A percentile compares a stretch with the other conserved stretches of the same genome.
Conservation (phyloP, 2,797 vertebrate genomes). For the Enteromius unitaeniatus region DNA sequence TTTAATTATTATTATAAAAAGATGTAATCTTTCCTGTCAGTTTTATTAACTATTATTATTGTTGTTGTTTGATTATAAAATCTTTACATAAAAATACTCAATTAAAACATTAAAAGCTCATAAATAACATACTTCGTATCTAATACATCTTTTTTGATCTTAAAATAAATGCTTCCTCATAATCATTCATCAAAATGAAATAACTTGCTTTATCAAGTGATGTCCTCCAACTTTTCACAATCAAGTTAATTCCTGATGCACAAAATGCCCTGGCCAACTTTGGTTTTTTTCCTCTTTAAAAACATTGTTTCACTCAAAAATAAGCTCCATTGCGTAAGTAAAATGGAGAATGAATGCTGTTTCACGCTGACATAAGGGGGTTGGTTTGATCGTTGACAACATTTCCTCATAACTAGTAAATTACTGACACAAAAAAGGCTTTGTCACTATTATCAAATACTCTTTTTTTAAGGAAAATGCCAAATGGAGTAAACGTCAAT, state of each 20-base stretch:
- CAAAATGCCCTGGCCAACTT: not conserved
- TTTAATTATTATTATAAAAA: not conserved
- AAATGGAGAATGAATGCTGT: not conserved
- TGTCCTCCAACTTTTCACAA: not conserved
- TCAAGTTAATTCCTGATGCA: not conserved
- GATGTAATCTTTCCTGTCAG: not conserved
- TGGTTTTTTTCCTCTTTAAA: not conserved
- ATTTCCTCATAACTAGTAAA: slow-evolving; percentile 11
- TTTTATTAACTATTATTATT: not conserved
- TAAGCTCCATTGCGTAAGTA: not conserved
- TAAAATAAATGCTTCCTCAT: not conserved
- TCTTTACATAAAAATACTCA: not conserved
- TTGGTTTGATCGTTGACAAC: not conserved
- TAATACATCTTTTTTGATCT: not conserved
- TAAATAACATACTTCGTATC: not conserved
- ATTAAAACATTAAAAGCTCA: not conserved
- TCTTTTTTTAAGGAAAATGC: not conserved
- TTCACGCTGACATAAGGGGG: not conserved
- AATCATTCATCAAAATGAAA: not conserved
- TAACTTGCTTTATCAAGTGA: not conserved
- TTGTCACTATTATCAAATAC: not conserved
- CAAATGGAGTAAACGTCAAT: too few species aligned
- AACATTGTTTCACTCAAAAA: not conserved
- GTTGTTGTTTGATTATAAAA: not conserved
- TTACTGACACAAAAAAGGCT: not conserved